These are phyloP conservation scores for Microcebus murinus DNA, from an alignment of 2,113 vertebrate genomes.

Conservation along the genomic window DNA sequence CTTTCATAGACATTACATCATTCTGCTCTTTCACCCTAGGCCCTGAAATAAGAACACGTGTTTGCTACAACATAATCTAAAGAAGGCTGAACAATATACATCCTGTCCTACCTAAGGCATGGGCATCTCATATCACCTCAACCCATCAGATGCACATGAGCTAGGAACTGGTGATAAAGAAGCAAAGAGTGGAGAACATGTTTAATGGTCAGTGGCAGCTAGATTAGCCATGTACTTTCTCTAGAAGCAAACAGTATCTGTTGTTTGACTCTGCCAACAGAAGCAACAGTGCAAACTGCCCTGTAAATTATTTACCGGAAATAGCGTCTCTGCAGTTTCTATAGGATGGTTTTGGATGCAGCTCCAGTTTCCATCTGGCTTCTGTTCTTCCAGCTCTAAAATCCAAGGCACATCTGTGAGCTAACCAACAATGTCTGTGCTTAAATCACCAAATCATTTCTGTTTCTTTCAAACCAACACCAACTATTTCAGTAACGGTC, in stretches of 20 bases:
- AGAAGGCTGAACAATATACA: background rate
- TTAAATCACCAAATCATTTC: background rate
- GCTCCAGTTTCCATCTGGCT: background rate
- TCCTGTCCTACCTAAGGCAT: too few species aligned
- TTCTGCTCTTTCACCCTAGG: background rate
- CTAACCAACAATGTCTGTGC: background rate
- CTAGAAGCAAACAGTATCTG: background rate
- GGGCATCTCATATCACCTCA: background rate
- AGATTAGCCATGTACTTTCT: background rate
- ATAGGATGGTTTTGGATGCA: background rate
- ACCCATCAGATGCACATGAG: background rate
- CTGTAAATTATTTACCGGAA: background rate
- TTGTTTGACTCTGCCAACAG: background rate
- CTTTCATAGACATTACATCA: background rate
- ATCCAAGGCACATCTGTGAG: background rate
- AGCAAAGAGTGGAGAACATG: background rate
- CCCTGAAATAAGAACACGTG: background rate
- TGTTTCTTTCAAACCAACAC: background rate
- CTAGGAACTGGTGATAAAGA: background rate
- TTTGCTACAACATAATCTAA: background rate
- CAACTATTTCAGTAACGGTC: background rate
- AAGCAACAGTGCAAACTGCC: background rate
- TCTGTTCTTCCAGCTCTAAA: background rate
- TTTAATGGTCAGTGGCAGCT: background rate
- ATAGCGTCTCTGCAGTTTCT: accelerated